Evolutionary conservation across 2,113 vertebrate genomes (phyloP).

Genomic region (Tetraodon nigroviridis): DNA sequence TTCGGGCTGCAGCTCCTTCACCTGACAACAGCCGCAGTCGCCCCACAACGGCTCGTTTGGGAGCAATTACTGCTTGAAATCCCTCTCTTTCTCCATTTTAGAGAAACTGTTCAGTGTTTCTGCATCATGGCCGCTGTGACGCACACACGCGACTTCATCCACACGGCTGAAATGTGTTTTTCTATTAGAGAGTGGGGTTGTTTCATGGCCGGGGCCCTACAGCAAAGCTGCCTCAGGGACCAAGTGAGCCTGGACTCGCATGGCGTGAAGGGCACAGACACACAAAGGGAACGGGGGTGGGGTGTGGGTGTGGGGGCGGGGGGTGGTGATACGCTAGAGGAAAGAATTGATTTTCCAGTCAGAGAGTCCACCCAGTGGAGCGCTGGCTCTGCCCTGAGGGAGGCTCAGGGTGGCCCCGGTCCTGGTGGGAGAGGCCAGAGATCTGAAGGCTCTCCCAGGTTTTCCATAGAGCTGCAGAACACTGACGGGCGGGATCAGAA

Average conservation of each 20-base stretch:
- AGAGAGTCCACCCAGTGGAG: slow-evolving; percentile 35
- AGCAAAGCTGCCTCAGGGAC: slow-evolving; percentile 14
- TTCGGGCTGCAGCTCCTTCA: slow-evolving; percentile 36
- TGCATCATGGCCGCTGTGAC: too few relatives aligned
- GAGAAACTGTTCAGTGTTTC: too few relatives aligned
- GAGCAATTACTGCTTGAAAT: not conserved
- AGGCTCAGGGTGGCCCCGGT: slow-evolving; percentile 24
- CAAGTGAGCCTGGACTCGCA: slow-evolving; percentile 32
- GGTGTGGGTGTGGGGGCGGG: slow-evolving; percentile 7
- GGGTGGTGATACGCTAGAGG: slow-evolving; percentile 15
- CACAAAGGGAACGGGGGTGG: slow-evolving; percentile 14
- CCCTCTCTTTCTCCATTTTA: not conserved
- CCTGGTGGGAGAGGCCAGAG: slow-evolving; percentile 32
- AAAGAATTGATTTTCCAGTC: slow-evolving; percentile 70
- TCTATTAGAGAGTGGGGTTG: slow-evolving; percentile 1
- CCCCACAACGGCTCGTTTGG: not conserved
- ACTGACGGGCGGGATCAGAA: not conserved
- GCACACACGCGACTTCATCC: too few relatives aligned
- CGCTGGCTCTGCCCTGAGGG: slow-evolving; percentile 40
- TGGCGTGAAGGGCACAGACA: slow-evolving; percentile 58
- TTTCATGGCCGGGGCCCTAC: too few relatives aligned
- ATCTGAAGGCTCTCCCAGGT: slow-evolving; percentile 4
- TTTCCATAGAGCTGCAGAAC: slow-evolving; percentile 1
- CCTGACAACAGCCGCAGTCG: slow-evolving; percentile 32
- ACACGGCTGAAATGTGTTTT: too few relatives aligned